Evolutionary conservation across 2,113 vertebrate species (phyloP).

Genomic region (Excalfactoria chinensis): DNA sequence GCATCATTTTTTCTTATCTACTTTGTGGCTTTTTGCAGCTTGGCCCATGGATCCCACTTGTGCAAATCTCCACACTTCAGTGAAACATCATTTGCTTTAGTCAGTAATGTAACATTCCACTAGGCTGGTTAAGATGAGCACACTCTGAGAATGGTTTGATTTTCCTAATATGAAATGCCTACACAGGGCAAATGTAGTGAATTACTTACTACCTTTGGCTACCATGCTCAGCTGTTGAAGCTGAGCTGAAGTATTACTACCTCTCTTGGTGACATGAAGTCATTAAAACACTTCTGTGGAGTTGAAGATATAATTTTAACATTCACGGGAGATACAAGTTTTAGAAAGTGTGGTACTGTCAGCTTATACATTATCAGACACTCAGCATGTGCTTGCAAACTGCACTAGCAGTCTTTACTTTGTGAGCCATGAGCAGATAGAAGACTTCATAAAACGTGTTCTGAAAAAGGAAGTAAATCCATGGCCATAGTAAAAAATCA

Average conservation of each 20-base stretch:
- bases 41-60: neutral
- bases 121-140: neutral
- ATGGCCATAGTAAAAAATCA: neutral
- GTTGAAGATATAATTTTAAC: slow-evolving; percentile 47
- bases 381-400: neutral
- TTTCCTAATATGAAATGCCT: slow-evolving; percentile 32
- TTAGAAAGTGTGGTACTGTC: neutral
- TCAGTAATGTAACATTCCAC: slow-evolving; percentile 22
- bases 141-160: slow-evolving; percentile 14
- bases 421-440: neutral
- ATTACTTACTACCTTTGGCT: slow-evolving; percentile 18
- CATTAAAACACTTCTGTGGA: slow-evolving; percentile 37
- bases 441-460: slow-evolving; percentile 11
- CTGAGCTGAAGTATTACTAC: slow-evolving; percentile 1
- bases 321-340: slow-evolving; percentile 25
- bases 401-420: neutral
- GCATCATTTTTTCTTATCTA: neutral
- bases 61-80: neutral
- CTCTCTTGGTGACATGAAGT: slow-evolving; percentile 38
- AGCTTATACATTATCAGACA: slow-evolving; percentile 14
- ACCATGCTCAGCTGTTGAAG: slow-evolving; percentile 12
- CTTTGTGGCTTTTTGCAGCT: neutral
- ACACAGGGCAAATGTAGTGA: neutral
- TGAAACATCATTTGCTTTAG: slow-evolving; percentile 11
- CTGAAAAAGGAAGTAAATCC: neutral